These are phyloP conservation scores for Phrynocephalus forsythii DNA, from an alignment of 2,797 vertebrate genomes.

Conservation along the genomic window DNA sequence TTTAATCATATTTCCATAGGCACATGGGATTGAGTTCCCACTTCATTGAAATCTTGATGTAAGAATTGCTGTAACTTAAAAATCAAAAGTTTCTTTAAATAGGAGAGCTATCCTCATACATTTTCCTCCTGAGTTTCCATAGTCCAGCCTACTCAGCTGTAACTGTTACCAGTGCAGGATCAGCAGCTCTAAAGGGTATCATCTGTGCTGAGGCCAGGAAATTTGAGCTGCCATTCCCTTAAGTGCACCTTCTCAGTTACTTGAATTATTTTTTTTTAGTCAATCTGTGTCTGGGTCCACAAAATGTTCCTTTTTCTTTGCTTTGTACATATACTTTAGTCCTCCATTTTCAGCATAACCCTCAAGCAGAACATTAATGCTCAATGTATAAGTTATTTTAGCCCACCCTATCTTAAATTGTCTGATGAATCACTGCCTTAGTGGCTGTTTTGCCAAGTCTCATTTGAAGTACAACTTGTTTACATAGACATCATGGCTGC, in stretches of 20 bases:
- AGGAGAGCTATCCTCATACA: not conserved
- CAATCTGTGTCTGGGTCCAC: slow-evolving; percentile 4
- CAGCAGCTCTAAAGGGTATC: slow-evolving; percentile 2
- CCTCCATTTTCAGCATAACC: slow-evolving; percentile 4
- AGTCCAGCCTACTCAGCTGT: slow-evolving; percentile 16
- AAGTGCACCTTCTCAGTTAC: slow-evolving; percentile 8
- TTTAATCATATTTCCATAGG: not conserved
- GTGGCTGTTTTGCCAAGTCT: slow-evolving; percentile 25
- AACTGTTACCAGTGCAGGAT: slow-evolving; percentile 18
- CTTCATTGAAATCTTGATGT: not conserved
- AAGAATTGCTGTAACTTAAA: not conserved
- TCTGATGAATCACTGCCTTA: not conserved
- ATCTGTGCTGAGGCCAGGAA: slow-evolving; percentile 37
- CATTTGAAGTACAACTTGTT: slow-evolving; percentile 9
- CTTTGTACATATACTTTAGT: not conserved
- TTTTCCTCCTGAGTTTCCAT: slow-evolving; percentile 10
- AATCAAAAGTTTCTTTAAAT: slow-evolving; percentile 17
- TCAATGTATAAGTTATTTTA: not conserved
- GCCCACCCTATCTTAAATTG: not conserved
- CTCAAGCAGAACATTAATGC: not conserved
- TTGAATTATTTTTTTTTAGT: slow-evolving; percentile 41
- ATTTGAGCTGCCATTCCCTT: slow-evolving; percentile 38
- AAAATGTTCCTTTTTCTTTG: slow-evolving; percentile 25
- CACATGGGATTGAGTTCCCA: not conserved
- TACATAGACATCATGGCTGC: slow-evolving; percentile 30